Base-by-base conservation (phyloP, 2,888 invertebrate species). In the Lasioglossum pauxillum region DNA sequence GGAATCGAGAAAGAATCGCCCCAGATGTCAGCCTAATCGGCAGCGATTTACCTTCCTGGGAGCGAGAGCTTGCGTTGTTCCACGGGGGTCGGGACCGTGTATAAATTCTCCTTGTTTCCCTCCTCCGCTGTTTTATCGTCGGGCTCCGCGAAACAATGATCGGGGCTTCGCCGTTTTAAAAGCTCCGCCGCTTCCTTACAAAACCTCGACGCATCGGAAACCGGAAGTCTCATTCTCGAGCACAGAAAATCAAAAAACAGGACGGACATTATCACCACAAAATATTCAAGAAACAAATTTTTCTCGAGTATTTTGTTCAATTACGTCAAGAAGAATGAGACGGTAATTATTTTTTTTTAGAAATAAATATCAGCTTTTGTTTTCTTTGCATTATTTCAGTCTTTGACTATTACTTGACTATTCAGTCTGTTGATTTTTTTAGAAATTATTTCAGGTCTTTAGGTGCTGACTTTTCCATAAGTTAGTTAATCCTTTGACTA, bases 21-120 rank as follows among this genome's bases (percentile, higher is more conserved):
- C 86, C 49, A 49, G 78, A 83, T 80, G 80, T 89, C 79, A 67
- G 78, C 82, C 88, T 90, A 90, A 89, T 90, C 88, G 88, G 78
- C 72, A n/a, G 74, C 84, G 80, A 89, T 90, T 87, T 83, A 84
- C 80, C 79, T 83, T 71, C 75, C 27, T 53, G 53, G 31, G 64
- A 72, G 53, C 64, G 76, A 80, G 81, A 88, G 78, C 77, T 74
- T 5, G 46, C 76, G 23, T 38, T 19, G 71, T 75, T 75, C 60
- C 0, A 35, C 23, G 44, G 46, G 14, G 44, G 67, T 69, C 49
- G 76, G 44, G 53, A 73, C 57, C 74, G 41, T 46, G 60, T 76
- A 76, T 71, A 80, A 80, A 83, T 77, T 71, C 73, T 44, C 67
- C 19, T 41, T 49, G 78, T 73, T 73, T 72, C 46, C 60, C 38